Conservation (phyloP, 2,113 vertebrate genomes). For the Galemys pyrenaicus region DNA sequence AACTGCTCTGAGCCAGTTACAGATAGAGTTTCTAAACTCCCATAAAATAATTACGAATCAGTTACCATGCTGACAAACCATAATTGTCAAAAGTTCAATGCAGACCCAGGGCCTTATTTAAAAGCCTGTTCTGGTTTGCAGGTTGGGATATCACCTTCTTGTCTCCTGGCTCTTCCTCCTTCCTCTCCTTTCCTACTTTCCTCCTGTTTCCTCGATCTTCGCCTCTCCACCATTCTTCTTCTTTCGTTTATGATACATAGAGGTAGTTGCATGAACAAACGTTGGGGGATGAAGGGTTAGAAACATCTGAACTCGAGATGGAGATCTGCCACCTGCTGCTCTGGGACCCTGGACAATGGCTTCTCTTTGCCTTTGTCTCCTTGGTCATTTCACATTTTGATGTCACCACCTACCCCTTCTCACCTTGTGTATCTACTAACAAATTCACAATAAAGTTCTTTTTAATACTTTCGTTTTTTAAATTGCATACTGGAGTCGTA, state of each 20-base stretch:
- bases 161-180: neutral
- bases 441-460: neutral
- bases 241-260: neutral
- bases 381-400: neutral
- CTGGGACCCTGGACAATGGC: neutral
- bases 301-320: neutral
- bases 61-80: constrained; percentile 68
- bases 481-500: too few species aligned
- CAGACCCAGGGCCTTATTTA: constrained; percentile 64
- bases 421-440: neutral
- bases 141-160: neutral
- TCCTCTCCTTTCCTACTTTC: neutral
- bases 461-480: neutral
- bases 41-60: constrained; percentile 80
- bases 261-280: neutral
- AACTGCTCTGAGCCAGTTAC: constrained; percentile 69
- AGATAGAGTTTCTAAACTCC: constrained; percentile 67
- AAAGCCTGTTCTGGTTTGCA: constrained; percentile 50
- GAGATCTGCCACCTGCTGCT: neutral
- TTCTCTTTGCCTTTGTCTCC: neutral
- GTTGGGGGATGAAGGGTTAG: neutral
- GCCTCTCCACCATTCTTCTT: neutral
- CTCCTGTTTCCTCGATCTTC: neutral
- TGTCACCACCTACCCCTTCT: neutral
- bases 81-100: constrained; percentile 73